Base-by-base conservation (phyloP, 2,888 invertebrate genomes). In the Laothoe populi region DNA sequence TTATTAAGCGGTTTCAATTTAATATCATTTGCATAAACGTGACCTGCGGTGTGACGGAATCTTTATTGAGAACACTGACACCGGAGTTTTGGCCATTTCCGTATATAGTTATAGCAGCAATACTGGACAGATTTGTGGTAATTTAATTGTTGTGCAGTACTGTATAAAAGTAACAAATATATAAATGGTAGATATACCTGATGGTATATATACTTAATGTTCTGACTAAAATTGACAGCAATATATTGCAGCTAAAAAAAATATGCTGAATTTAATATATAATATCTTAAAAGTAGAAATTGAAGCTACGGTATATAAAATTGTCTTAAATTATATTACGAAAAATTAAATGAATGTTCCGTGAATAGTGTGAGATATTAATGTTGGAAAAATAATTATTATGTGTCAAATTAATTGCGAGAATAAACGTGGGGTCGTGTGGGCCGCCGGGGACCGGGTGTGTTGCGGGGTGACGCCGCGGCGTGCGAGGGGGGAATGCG, bases 1-100 rank as follows among this genome's bases (percentile, higher is more conserved):
- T 87, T 90, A 90, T 89, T 88, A 92, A 92, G 92, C 89, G 92
- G 80, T 92, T 87, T 89, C 90, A 91, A 92, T 92, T 92, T 91
- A 90, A 91, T 88, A 88, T 87, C 81, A 92, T 92, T 92, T 92
- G 92, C 92, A 92, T 92, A 92, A 82, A 90, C 92, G 90, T 89
- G 90, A 90, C 88, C 88, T 77, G 82, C 60, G 45, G 45, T 24
- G 57, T 38, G 60, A 46, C 44, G 53, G 44, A 4, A 57, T 13
- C 40, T 26, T 59, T 13, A 53, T 21, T 16, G 44, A 35, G 46
- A 60, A 42, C 49, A 35, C 38, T 13, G 8, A 19, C 8, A 44
- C 19, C 44, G 8, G 44, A 19, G 19, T 44, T 44, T 44, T 8
- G 44, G 19, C 7, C 8, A 19, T 44, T 19, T 44, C 8, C 8